Percentiles rank a stretch among this genome's conserved stretches.
Conservation (phyloP, 2,797 vertebrate genomes). For the Apodemus agrarius region DNA sequence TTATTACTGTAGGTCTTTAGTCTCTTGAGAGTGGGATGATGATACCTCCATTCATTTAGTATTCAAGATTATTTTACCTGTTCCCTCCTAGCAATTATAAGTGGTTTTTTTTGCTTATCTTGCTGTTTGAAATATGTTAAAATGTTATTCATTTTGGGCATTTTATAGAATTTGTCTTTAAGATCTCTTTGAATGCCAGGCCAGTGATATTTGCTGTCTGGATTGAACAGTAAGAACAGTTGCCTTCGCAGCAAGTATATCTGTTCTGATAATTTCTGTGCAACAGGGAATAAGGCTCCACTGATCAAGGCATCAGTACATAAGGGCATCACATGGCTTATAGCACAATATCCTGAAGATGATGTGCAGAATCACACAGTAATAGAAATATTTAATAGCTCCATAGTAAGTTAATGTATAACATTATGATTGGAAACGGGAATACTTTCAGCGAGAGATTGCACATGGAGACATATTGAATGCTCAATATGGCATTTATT, state of each 20-base stretch:
- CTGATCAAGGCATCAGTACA: background rate
- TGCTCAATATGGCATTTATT: conserved; percentile 73
- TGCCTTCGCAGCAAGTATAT: background rate
- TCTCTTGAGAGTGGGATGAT: background rate
- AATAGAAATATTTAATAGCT: conserved; percentile 43
- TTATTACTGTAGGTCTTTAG: background rate
- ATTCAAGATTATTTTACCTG: background rate
- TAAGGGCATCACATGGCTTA: conserved; percentile 45
- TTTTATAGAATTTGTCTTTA: conserved; percentile 55
- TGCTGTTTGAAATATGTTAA: background rate
- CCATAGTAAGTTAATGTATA: conserved; percentile 37
- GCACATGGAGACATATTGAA: conserved; percentile 64
- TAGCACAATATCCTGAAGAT: conserved; percentile 54
- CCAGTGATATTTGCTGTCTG: conserved; percentile 32
- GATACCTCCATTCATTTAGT: too few relatives aligned
- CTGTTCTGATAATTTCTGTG: conserved; percentile 16
- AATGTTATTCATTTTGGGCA: conserved; percentile 21
- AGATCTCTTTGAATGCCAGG: conserved; percentile 23
- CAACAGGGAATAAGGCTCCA: background rate
- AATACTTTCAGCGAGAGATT: conserved; percentile 44
- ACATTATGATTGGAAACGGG: conserved; percentile 54
- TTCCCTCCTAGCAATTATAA: background rate
- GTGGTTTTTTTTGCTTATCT: conserved; percentile 54
- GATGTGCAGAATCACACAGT: conserved; percentile 50
- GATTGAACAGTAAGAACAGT: conserved; percentile 46